phyloP scores from a whole-genome alignment of 2,888 invertebrate species.

The Lapara coniferarum region DNA sequence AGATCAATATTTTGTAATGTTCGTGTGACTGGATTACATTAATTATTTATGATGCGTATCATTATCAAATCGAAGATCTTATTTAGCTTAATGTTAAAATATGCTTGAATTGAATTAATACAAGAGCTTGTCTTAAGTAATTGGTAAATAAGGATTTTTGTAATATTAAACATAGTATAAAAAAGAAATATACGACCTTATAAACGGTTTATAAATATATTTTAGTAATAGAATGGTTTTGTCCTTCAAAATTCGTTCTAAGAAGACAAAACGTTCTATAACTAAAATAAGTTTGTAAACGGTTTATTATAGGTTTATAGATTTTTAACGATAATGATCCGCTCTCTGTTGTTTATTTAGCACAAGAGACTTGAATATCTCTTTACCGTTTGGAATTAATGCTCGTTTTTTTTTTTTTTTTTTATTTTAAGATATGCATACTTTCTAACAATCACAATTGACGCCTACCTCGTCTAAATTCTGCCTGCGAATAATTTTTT shows the following conservation, averaged over 20 bases:
- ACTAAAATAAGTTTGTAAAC: too few species aligned
- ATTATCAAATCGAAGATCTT: slow-evolving; percentile 21
- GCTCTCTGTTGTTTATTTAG: slow-evolving; percentile 39
- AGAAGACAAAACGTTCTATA: too few species aligned
- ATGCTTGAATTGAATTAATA: slow-evolving; percentile 38
- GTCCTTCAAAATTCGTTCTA: too few species aligned
- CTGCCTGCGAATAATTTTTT: not conserved
- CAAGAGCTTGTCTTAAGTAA: slow-evolving; percentile 43
- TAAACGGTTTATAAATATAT: too few species aligned
- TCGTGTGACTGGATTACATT: slow-evolving; percentile 13
- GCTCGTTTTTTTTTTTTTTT: not conserved
- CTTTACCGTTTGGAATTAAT: not conserved
- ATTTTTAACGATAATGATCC: slow-evolving; percentile 36
- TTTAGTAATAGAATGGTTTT: too few species aligned
- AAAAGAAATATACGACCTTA: slow-evolving; percentile 27
- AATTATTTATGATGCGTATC: slow-evolving; percentile 7
- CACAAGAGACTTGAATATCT: slow-evolving; percentile 31
- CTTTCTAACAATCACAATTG: not conserved
- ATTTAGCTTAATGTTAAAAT: slow-evolving; percentile 31
- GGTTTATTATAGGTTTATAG: slow-evolving; percentile 31
- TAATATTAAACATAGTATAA: slow-evolving; percentile 36
- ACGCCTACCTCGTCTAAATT: not conserved
- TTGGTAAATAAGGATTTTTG: slow-evolving; percentile 37
- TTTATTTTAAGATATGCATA: not conserved
- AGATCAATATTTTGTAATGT: slow-evolving; percentile 26